A percentile compares a stretch with the other conserved stretches of the same genome.
Evolutionary conservation across 92 coral and sea anemone species (phyloP).

Genomic region (Virgularia gustaviana): DNA sequence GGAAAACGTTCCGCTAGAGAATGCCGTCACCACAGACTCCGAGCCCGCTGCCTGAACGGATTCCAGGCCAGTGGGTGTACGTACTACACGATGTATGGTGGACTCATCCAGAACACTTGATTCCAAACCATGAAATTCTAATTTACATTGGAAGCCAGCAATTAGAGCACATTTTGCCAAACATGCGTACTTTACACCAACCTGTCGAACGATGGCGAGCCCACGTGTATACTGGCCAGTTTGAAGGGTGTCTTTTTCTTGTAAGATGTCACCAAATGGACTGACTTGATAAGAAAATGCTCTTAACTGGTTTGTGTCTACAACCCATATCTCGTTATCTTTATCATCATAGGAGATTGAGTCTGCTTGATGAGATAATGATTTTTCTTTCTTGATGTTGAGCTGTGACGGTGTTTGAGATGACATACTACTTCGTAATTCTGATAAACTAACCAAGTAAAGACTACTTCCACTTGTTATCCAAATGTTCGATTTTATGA

Average conservation of each 20-base stretch:
- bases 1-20: conserved; percentile 86
- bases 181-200: conserved; percentile 66
- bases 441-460: conserved; percentile 55
- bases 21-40: conserved; percentile 58
- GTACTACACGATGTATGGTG: conserved; percentile 75
- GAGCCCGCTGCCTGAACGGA: conserved; percentile 63
- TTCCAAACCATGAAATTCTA: conserved; percentile 74
- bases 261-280: conserved; percentile 64
- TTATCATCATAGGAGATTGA: conserved; percentile 78
- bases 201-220: conserved; percentile 80
- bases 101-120: conserved; percentile 61
- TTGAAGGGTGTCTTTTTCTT: conserved; percentile 58
- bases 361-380: conserved; percentile 62
- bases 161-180: conserved; percentile 81
- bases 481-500: conserved; percentile 70
- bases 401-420: conserved; percentile 60
- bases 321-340: conserved; percentile 74
- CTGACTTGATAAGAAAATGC: conserved; percentile 72
- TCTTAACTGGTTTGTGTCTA: conserved; percentile 59
- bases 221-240: conserved; percentile 80
- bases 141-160: conserved; percentile 82
- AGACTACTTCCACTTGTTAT: conserved; percentile 65
- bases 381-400: conserved; percentile 42
- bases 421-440: conserved; percentile 57
- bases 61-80: conserved; percentile 93